Evolutionary conservation across 2,888 invertebrate species (phyloP).

Genomic region (Oegoconia quadripuncta): DNA sequence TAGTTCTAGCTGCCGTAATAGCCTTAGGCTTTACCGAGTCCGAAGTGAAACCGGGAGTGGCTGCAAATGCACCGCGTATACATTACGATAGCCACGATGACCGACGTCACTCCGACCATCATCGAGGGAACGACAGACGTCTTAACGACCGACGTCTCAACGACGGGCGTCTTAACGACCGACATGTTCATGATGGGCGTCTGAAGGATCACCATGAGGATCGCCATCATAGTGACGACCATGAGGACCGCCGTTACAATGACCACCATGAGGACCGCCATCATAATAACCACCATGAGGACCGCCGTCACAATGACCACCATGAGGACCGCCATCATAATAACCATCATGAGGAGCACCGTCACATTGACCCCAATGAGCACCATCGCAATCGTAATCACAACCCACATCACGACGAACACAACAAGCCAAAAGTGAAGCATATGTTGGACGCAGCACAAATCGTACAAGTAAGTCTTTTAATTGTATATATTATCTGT

Average conservation of each 20-base stretch:
- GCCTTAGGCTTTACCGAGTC: slow-evolving; percentile 11
- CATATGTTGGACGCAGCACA: not conserved
- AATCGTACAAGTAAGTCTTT: not conserved
- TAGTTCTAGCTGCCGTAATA: slow-evolving; percentile 13
- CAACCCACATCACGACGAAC: not conserved
- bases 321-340: not conserved
- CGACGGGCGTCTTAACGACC: not conserved
- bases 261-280: not conserved
- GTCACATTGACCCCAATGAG: not conserved
- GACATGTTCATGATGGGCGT: not conserved
- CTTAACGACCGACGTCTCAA: too few species aligned
- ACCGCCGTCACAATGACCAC: not conserved
- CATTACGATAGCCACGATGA: not conserved
- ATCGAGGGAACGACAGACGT: not conserved
- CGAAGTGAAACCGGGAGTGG: slow-evolving; percentile 9
- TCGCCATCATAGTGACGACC: not conserved
- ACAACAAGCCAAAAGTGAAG: not conserved
- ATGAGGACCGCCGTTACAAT: not conserved
- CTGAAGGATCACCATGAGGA: not conserved
- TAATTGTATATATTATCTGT: too few species aligned
- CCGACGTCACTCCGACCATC: too few species aligned
- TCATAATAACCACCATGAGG: not conserved
- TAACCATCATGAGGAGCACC: not conserved
- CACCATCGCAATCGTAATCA: not conserved
- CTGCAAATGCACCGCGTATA: slow-evolving; percentile 4